Conservation (phyloP, 2,113 vertebrate species). For the Pterocles gutturalis region DNA sequence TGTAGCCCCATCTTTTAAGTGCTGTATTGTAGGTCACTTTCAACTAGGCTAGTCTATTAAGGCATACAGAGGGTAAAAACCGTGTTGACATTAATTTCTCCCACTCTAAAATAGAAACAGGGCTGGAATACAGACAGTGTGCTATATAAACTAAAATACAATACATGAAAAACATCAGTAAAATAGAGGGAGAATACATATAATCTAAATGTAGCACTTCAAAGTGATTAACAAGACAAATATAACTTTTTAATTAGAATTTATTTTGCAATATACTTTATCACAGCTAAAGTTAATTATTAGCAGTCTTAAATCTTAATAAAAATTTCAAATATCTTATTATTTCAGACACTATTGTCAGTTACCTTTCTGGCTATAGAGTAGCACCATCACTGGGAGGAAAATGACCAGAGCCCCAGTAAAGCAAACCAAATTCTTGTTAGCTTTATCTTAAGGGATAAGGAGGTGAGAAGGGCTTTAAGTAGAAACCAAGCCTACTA, state of each 20-base stretch:
- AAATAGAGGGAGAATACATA: fast-evolving
- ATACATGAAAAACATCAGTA: not conserved
- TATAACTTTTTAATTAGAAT: fast-evolving
- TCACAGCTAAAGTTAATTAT: fast-evolving
- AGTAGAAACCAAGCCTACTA: not conserved
- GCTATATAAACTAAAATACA: fast-evolving
- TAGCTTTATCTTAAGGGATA: fast-evolving
- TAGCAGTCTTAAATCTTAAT: fast-evolving
- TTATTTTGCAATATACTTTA: not conserved
- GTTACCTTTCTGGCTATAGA: not conserved
- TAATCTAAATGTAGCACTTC: fast-evolving
- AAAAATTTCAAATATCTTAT: fast-evolving
- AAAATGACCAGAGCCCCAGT: fast-evolving
- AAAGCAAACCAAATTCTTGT: fast-evolving
- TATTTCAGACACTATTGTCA: not conserved
- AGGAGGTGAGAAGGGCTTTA: not conserved
- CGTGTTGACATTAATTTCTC: fast-evolving
- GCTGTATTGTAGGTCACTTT: fast-evolving
- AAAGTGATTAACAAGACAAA: fast-evolving
- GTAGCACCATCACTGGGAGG: fast-evolving
- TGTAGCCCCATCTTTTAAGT: not conserved
- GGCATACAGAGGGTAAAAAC: too few species aligned
- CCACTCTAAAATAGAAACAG: not conserved
- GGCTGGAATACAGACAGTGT: not conserved
- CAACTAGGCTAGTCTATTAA: not conserved